Base-by-base conservation (phyloP, 2,113 vertebrate species). In the Chloebia gouldiae region DNA sequence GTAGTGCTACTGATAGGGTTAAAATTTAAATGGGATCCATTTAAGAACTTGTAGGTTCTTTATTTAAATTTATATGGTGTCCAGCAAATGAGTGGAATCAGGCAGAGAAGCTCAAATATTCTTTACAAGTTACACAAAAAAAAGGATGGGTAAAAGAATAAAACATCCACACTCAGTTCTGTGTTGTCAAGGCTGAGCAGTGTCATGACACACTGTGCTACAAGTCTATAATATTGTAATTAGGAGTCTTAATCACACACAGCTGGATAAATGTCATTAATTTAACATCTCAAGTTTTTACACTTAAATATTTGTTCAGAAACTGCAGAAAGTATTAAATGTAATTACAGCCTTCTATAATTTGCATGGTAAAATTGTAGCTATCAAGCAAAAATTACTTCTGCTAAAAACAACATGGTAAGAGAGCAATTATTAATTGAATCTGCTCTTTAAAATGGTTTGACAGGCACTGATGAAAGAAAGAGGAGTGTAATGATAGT, bases 351-450 rank as follows among this genome's bases (percentile, higher is more conserved):
- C 33, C 49, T 57, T 78, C 84, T 16, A 4, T 75, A 53, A 82
- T 92, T 86, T 93, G 64, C 68, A 27, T 79, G 79, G 80, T n/a
- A 40, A 94, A 95, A 95, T 85, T 92, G 89, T 85, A 93, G 83
- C 66, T 89, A 82, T 86, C 81, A 77, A 93, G 93, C 65, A 88
- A 91, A 95, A 95, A 93, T 82, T 70, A 69, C 85, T 93, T 90
- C 81, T 76, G 70, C 92, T 97, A 59, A 92, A 94, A 95, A 87
- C 73, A 95, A 91, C 78, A 18, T 23, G 25, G 75, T 70, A 57
- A 92, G 90, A 91, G 84, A 94, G 91, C 70, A 91, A 40, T 92
- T 94, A 92, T 89, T 95, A 87, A 93, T 90, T 96, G 84, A 95
- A 90, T 89, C 81, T 57, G 50, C 84, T 95, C 65, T 85, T 91